Base-by-base conservation (phyloP, 2,113 vertebrate genomes). In the Pelobates fuscus region DNA sequence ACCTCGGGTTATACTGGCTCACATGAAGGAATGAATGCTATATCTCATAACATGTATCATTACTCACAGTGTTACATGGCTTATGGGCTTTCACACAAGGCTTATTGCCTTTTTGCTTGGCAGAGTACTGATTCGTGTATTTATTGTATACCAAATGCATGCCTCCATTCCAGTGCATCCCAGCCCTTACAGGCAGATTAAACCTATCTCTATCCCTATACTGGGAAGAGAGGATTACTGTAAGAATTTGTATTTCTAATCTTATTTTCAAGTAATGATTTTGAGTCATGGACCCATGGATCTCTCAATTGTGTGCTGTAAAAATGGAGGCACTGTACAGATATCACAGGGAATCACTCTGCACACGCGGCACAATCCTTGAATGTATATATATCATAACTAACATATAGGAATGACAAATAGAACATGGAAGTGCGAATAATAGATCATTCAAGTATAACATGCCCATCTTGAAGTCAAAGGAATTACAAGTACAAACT, bases 1-100 rank as follows among this genome's bases (percentile, higher is more conserved):
- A 29, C 23, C 63, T 75, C 24, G 30, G 62, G 54, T 58, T 66
- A 67, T 63, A 66, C 24, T 66, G 71, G 49, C 72, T 75, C 54
- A 21, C 25, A 59, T 10, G 21, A 14, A 54, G 57, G 55, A 46
- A 65, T 41, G 54, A 59, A 67, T 58, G 44, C n/a, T 29, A 58
- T 44, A 67, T 67, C 72, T 55, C 20, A 75, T 75, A 67, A 41
- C 72, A 75, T 59, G 72, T 67, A 67, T 75, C 72, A 75, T 75
- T 75, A 75, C 72, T 66, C 72, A 55, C 72, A 59, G 72, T 63
- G 52, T 75, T 75, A 75, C 72, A 74, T 74, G 71, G 71, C 62
- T 74, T 67, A 75, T 75, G 54, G 66, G 57, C 54, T 75, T 58
- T 75, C 72, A 59, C 25, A 75, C 67, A 44, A 30, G 54, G 72